These are phyloP conservation scores for Pelosia muscerda DNA, from an alignment of 2,888 invertebrate genomes.

Conservation along the genomic window DNA sequence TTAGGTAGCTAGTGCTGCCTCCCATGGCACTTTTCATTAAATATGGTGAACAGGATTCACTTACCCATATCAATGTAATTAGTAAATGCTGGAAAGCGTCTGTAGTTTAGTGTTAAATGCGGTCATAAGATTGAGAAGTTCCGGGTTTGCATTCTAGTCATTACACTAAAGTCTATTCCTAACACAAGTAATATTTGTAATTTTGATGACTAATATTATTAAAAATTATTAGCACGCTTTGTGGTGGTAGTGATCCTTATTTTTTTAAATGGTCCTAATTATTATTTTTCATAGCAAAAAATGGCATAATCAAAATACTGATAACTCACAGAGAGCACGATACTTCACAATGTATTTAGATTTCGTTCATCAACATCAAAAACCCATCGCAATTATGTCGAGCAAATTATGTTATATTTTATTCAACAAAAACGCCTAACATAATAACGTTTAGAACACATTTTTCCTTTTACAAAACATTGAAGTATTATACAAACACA, in stretches of 20 bases:
- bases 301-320: neutral
- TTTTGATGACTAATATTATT: too few species aligned
- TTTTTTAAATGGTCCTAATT: too few species aligned
- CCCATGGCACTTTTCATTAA: neutral
- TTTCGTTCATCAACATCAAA: constrained; percentile 26
- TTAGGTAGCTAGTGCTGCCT: neutral
- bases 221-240: too few species aligned
- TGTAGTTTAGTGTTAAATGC: too few species aligned
- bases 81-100: too few species aligned
- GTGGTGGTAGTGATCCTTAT: too few species aligned
- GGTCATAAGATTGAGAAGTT: too few species aligned
- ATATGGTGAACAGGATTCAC: neutral
- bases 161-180: too few species aligned
- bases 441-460: constrained; percentile 30
- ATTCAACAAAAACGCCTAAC: constrained; percentile 43
- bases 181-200: too few species aligned
- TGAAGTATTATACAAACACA: constrained; percentile 27
- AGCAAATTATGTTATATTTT: constrained; percentile 45
- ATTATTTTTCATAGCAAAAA: too few species aligned
- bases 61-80: neutral
- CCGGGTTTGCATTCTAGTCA: too few species aligned
- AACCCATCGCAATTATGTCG: constrained; percentile 25
- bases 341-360: constrained; percentile 2
- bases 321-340: neutral
- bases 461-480: constrained; percentile 36